Evolutionary conservation across 2,113 vertebrate species (phyloP), one percentile per base, ranked within the genome.

Genomic region (Prionailurus bengalensis): DNA sequence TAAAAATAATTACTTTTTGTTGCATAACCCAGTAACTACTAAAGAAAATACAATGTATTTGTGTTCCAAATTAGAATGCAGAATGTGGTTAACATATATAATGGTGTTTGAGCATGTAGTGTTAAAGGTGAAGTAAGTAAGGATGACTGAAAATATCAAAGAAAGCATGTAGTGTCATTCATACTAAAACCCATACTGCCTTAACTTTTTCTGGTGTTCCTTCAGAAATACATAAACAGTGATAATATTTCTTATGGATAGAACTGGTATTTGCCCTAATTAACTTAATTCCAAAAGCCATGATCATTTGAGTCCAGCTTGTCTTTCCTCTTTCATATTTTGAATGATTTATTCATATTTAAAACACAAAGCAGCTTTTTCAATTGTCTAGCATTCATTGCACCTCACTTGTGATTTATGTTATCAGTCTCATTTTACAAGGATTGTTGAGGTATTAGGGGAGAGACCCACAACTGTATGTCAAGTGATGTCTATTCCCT

Each of bases 241-340:
- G 29, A 73, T 76, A 23, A 68, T 42, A n/a, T 61, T 25, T 91
- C 13, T 89, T 76, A 68, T 63, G 16, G 48, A 15, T n/a, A 74
- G 5, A 91, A 21, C 6, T 6, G 31, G 21, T 36, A 83, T 87
- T 86, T 88, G 9, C 25, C 36, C 55, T 83, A 88, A 95, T 95
- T 95, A 91, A 88, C 31, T 91, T 91, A 88, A 79, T 91, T 96
- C 79, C 23, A 87, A 93, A 97, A 93, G 39, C 23, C 80, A 1
- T 61, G 79, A 76, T 94, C 31, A 45, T 87, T 87, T 84, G 14
- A 63, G 11, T 55, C 23, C 39, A 89, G 3, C 36, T 81, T 87
- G 15, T 76, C 29, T 91, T 83, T 70, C 19, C 3, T 48, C 19
- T 61, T 92, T 94, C 33, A 65, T 42, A 84, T 97, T 71, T 95